Evolutionary conservation across 1,140 invertebrate genomes (phyloP).

Genomic region (Goniozus legneri): DNA sequence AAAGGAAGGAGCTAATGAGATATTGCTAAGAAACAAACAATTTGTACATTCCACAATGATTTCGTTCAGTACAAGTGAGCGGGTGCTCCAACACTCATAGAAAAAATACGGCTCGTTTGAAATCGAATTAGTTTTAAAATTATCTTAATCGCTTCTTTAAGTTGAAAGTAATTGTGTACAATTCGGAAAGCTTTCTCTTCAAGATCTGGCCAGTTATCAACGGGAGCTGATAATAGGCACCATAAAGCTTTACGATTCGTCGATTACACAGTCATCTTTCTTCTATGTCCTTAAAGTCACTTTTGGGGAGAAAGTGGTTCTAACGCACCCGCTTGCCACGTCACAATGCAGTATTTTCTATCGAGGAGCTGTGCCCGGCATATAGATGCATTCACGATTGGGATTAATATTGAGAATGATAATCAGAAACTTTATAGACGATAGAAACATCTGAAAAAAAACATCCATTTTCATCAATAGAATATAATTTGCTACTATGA

Average conservation of each 20-base stretch:
- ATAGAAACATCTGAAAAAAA: too few relatives aligned
- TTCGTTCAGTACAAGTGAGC: slow-evolving; percentile 46
- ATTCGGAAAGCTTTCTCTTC: too few relatives aligned
- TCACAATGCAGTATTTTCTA: slow-evolving; percentile 42
- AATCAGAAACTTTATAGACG: too few relatives aligned
- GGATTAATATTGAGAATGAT: too few relatives aligned
- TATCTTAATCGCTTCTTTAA: too few relatives aligned
- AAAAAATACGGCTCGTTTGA: too few relatives aligned
- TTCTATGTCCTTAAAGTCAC: background rate
- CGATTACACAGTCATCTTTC: slow-evolving; percentile 3
- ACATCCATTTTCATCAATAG: too few relatives aligned
- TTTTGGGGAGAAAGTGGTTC: slow-evolving; percentile 3
- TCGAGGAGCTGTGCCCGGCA: slow-evolving; percentile 33
- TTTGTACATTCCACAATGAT: slow-evolving; percentile 68
- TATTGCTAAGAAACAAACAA: slow-evolving; percentile 45
- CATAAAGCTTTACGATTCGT: slow-evolving; percentile 7
- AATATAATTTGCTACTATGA: too few relatives aligned
- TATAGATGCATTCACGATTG: slow-evolving; percentile 30
- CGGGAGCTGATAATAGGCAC: slow-evolving; percentile 26
- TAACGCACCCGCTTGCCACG: slow-evolving; percentile 25
- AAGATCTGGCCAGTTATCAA: background rate
- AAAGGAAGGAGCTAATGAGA: slow-evolving; percentile 16
- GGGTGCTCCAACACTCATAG: too few relatives aligned
- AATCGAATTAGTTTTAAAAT: too few relatives aligned
- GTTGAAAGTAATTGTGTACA: too few relatives aligned